Base-by-base conservation (phyloP, 53 echinoderm and acorn worm species). In the Stichopus horrens region DNA sequence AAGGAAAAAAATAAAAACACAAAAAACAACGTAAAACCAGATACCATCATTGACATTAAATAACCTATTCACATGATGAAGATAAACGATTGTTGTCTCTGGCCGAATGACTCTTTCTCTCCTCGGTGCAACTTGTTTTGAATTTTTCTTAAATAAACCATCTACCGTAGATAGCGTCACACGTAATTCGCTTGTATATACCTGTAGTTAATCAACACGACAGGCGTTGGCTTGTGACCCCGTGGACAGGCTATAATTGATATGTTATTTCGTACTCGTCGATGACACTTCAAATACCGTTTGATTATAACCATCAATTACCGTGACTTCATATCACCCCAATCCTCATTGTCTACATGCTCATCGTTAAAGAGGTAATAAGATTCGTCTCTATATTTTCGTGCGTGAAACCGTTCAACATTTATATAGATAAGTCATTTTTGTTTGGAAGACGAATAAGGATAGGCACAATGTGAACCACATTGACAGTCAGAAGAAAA, bases 301-400 rank as follows among this genome's bases (percentile, higher is more conserved):
- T 58, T 81, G 81, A 18, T 57, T 81, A 81, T 19, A 81, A n/a
- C 21, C 81, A 81, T 81, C 81, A 81, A 81, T 81, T 20, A 81
- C 81, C 10, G 1, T 58, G 81, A 81, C 81, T 81, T 81, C 21
- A 37, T 37, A 81, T 81, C 81, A 81, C 57, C 57, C 58, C 81
- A 77, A 21, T 37, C 37, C 2, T 57, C n/a, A 55, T 7, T 8
- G 81, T 81, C 81, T 81, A 81, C 81, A 11, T 56, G 81, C 22
- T 21, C 57, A 57, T 9, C 23, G 57, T 81, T 81, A 81, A 81
- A 81, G 81, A 56, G 76, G 53, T 76, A 51, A 23, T 10, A 52
- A 0, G 8, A 14, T 74, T 19, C 13, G 74, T 74, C 13, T 13
- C 7, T 74, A 74, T 74, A 6, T 74, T 74, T 9, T 74, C 13